Percentiles rank a stretch among this genome's conserved stretches.
Evolutionary conservation across 2,113 vertebrate species (phyloP).

Genomic region (Stercorarius parasiticus): DNA sequence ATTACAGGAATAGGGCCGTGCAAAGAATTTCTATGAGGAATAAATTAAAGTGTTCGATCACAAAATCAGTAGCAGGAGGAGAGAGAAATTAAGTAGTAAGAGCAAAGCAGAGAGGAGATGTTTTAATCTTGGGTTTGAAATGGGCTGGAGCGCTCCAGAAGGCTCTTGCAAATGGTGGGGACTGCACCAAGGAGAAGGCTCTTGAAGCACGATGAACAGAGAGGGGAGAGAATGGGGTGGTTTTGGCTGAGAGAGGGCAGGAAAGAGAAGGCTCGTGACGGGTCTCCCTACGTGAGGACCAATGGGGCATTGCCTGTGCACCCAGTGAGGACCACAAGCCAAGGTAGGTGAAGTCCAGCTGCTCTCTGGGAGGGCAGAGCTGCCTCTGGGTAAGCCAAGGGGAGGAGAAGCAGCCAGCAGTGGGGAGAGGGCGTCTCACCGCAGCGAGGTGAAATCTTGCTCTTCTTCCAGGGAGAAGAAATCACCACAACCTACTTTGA

Average conservation of each 20-base stretch:
- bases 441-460: accelerated
- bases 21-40: constrained; percentile 39
- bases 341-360: background rate
- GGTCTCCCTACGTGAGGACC: background rate
- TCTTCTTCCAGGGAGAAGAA: constrained; percentile 75
- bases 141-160: background rate
- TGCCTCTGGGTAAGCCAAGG: background rate
- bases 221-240: background rate
- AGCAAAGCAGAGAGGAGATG: constrained; percentile 20
- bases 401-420: background rate
- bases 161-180: background rate
- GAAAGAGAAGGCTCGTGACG: background rate
- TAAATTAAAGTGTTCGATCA: constrained; percentile 59
- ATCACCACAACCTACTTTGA: constrained; percentile 78
- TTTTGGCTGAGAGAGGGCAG: background rate
- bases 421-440: background rate
- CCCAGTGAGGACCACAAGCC: accelerated
- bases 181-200: background rate
- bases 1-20: constrained; percentile 4
- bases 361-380: background rate
- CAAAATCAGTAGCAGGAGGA: constrained; percentile 56
- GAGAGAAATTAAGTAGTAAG: constrained; percentile 15
- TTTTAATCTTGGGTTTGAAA: constrained; percentile 38
- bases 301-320: accelerated
- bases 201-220: background rate